These are phyloP conservation scores for Notechis scutatus DNA, from an alignment of 2,113 vertebrate genomes.

Conservation along the genomic window DNA sequence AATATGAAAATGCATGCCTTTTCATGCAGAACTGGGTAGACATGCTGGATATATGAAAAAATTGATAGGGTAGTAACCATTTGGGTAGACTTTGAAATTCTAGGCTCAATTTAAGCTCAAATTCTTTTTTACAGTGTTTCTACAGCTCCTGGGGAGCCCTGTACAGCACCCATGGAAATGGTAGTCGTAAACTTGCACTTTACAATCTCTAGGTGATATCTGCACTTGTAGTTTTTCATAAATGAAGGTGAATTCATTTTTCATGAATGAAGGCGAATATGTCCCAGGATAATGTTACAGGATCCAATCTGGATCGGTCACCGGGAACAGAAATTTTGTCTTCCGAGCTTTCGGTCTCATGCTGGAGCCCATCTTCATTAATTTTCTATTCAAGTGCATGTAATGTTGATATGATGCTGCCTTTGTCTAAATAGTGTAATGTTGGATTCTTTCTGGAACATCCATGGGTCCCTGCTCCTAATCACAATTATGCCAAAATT, in stretches of 20 bases:
- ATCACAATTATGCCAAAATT: background rate
- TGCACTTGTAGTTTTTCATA: too few species aligned
- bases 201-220: background rate
- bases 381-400: background rate
- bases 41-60: background rate
- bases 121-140: background rate
- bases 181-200: background rate
- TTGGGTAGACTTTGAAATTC: background rate
- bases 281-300: too few species aligned
- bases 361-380: background rate
- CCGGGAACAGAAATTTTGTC: too few species aligned
- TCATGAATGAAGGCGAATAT: too few species aligned
- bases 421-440: background rate
- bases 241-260: too few species aligned
- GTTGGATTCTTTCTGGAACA: background rate
- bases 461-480: background rate
- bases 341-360: too few species aligned
- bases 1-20: background rate
- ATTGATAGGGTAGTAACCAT: background rate
- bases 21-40: background rate
- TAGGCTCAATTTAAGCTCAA: background rate
- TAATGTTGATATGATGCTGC: background rate
- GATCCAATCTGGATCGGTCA: too few species aligned
- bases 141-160: background rate
- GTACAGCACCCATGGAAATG: background rate